Evolutionary conservation across 2,113 vertebrate genomes (phyloP), one percentile per base, ranked within the genome.

Genomic region (Paedocypris sp.): DNA sequence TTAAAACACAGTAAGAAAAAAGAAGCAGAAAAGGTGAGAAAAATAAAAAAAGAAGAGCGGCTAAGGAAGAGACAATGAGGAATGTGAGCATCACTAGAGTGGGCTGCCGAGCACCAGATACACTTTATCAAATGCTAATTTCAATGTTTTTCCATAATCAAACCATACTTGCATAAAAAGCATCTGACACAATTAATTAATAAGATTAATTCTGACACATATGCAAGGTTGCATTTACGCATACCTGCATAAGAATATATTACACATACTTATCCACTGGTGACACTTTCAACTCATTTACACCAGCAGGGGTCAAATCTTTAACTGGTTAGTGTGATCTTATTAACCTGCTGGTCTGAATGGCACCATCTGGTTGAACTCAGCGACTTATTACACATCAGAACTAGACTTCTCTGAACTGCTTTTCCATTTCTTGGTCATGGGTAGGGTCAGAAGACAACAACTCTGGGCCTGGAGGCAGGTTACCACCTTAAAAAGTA

Each of bases 41-140:
- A 56, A 42, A 25, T 20, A 42, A 19, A 19, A 36, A 11, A 13
- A 2, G 26, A 10, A 49, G 47, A 18, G 7, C 16, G 13, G n/a
- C 15, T 3, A 16, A 8, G 22, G n/a, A 13, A 6, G 41, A 16
- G 51, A 10, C 23, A 41, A 38, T 38, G 36, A 43, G 18, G n/a
- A 58, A 58, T 28, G 39, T 43, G 23, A 22, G 38, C 18, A 43
- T 58, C 35, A 42, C 36, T 16, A 29, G 18, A 25, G 15, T 41
- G 15, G 25, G 13, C 52, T 56, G 6, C 32, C n/a, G 26, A 22
- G 26, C 42, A 45, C 54, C 42, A 20, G 25, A 43, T 25, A 58
- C 39, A 58, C 54, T 58, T 58, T 43, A 58, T 58, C 54, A 58
- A 58, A 58, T 58, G 54, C 54, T 43, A 58, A 58, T 58, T 43